Evolutionary conservation across 2,888 invertebrate species (phyloP).

Genomic region (Fragum fragum): DNA sequence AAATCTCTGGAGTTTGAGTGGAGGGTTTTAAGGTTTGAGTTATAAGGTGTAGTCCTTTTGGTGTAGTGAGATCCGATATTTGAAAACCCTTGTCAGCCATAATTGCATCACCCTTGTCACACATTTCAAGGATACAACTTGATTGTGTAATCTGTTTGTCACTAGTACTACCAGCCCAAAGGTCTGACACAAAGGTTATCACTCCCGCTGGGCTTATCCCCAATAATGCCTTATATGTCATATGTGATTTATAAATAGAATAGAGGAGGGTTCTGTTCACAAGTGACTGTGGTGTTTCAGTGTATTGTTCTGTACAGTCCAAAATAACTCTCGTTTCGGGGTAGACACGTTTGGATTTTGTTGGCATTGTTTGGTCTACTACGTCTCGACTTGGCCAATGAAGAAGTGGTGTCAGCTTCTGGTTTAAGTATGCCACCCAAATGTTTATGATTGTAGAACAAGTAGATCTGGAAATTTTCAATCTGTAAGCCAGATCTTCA

Average conservation of each 20-base stretch:
- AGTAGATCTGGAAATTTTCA: slow-evolving; percentile 38
- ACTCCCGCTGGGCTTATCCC: slow-evolving; percentile 60
- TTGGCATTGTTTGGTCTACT: slow-evolving; percentile 43
- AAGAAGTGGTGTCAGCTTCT: slow-evolving; percentile 29
- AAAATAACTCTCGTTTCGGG: slow-evolving; percentile 56
- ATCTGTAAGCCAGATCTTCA: slow-evolving; percentile 45
- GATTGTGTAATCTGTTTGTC: slow-evolving; percentile 56
- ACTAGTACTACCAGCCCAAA: slow-evolving; percentile 58
- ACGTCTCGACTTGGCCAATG: slow-evolving; percentile 34
- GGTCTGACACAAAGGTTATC: slow-evolving; percentile 61
- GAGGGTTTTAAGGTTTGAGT: no score
- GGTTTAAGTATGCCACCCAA: slow-evolving; percentile 36
- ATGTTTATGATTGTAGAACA: slow-evolving; percentile 23
- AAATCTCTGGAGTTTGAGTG: slow-evolving; percentile 48
- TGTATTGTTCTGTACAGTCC: slow-evolving; percentile 68
- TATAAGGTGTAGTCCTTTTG: slow-evolving; percentile 31
- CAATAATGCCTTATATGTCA: slow-evolving; percentile 55
- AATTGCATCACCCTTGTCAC: slow-evolving; percentile 59
- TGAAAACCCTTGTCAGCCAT: slow-evolving; percentile 67
- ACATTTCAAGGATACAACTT: slow-evolving; percentile 50
- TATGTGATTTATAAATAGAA: slow-evolving; percentile 54
- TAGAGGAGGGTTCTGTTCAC: slow-evolving; percentile 43
- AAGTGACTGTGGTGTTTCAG: slow-evolving; percentile 53
- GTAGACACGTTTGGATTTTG: slow-evolving; percentile 45
- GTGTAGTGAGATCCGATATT: slow-evolving; percentile 48